Conservation (phyloP, 2,888 invertebrate genomes). For the Torymus auratus region DNA sequence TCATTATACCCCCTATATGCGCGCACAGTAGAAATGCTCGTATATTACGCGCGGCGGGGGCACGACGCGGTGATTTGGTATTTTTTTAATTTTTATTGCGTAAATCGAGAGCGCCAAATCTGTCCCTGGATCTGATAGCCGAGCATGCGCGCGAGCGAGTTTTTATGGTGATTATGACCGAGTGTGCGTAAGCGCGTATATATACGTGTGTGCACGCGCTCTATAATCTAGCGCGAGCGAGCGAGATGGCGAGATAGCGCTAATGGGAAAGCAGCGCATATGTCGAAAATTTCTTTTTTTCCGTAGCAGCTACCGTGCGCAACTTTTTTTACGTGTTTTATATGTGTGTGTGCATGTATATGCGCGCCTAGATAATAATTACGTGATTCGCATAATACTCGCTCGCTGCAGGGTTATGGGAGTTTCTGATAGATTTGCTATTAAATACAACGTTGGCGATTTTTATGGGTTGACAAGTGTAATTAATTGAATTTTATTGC, state of each 20-base stretch:
- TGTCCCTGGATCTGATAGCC: conserved; percentile 38
- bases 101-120: conserved; percentile 48
- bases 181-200: conserved; percentile 1
- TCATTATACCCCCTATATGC: conserved; percentile 37
- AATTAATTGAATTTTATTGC: too few species aligned
- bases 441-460: too few species aligned
- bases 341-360: too few species aligned
- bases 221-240: conserved; percentile 25
- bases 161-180: conserved; percentile 51
- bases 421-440: background rate
- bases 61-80: conserved; percentile 35
- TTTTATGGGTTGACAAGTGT: too few species aligned
- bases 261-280: conserved; percentile 43
- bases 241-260: conserved; percentile 47
- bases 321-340: conserved; percentile 14
- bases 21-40: background rate
- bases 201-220: background rate
- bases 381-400: too few species aligned
- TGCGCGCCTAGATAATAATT: too few species aligned
- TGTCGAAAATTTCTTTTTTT: conserved; percentile 30
- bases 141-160: background rate
- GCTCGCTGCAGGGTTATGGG: background rate
- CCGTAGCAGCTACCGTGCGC: background rate
- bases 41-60: background rate
- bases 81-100: conserved; percentile 57